Conservation (phyloP, 2,113 vertebrate genomes). For the Brachypteracias leptosomus region DNA sequence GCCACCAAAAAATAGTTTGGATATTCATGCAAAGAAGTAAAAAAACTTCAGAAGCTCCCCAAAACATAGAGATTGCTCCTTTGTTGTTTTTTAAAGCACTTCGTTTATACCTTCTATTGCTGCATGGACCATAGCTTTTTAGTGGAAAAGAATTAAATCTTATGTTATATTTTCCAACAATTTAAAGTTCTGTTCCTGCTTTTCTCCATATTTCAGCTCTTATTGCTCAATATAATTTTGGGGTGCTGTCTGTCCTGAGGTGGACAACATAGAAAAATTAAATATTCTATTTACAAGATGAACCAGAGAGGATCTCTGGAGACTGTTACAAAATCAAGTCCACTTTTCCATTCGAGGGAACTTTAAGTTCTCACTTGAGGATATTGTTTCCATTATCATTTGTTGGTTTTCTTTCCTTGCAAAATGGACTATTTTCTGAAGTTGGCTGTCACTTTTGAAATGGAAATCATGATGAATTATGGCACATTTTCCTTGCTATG, state of each 20-base stretch:
- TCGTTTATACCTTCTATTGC: conserved; percentile 48
- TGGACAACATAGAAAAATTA: not conserved
- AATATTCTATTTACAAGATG: not conserved
- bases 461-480: conserved; percentile 73
- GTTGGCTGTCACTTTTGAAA: conserved; percentile 72
- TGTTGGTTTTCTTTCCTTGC: conserved; percentile 13
- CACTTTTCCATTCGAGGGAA: not conserved
- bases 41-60: conserved; percentile 3
- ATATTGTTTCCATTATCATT: conserved; percentile 10
- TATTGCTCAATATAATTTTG: conserved; percentile 32
- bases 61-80: not conserved
- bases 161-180: conserved; percentile 30
- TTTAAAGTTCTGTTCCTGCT: conserved; percentile 1
- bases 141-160: conserved; percentile 29
- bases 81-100: conserved; percentile 26
- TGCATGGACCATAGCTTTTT: conserved; percentile 17
- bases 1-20: not conserved
- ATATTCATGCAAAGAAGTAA: not conserved
- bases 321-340: not conserved
- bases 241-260: not conserved
- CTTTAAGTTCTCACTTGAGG: not conserved
- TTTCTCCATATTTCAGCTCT: conserved; percentile 8
- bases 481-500: conserved; percentile 67
- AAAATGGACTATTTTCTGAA: conserved; percentile 62
- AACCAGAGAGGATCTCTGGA: not conserved